Evolutionary conservation across 2,113 vertebrate genomes (phyloP), one percentile per base, ranked within the genome.

Genomic region (Aspiorhynchus laticeps): DNA sequence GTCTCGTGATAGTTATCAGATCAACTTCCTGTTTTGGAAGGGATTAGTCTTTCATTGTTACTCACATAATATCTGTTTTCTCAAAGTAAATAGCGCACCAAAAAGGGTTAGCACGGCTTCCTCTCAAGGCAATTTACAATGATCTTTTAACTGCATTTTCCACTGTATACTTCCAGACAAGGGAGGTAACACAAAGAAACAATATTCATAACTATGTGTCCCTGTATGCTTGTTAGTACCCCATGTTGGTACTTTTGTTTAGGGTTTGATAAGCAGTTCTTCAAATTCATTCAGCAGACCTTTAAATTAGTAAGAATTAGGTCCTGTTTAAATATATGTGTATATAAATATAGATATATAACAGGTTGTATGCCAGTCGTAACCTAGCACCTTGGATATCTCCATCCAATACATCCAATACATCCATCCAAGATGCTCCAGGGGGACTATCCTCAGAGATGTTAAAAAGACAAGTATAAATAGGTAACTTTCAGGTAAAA

Each of bases 31-130:
- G 90, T 90, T 90, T 89, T 86, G 86, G 86, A 74, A 90, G 89
- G 80, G 21, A 80, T 91, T 94, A 81, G 93, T 95, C 91, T 93
- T 92, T 94, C 91, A 94, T 93, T 93, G 93, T 92, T 91, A 87
- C 90, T 87, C 87, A 92, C 91, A 92, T 93, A 92, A 84, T 73
- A 89, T 65, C 61, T 92, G 89, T 91, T 93, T 91, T 90, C 82
- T 88, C 92, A 91, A 89, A 90, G 89, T 90, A 84, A 93, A 92
- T 88, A 78, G 84, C 86, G 67, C 71, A 89, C 65, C 63, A 86
- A 85, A 90, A 85, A 76, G 59, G 33, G 24, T 33, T 4, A 83
- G 41, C 6, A 67, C 85, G 59, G 90, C 88, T 91, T 93, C 91
- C 91, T 88, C 90, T 91, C 90, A 85, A 91, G 92, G 90, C 86